Base-by-base conservation (phyloP, 2,797 vertebrate genomes). In the Oreochromis grahami region DNA sequence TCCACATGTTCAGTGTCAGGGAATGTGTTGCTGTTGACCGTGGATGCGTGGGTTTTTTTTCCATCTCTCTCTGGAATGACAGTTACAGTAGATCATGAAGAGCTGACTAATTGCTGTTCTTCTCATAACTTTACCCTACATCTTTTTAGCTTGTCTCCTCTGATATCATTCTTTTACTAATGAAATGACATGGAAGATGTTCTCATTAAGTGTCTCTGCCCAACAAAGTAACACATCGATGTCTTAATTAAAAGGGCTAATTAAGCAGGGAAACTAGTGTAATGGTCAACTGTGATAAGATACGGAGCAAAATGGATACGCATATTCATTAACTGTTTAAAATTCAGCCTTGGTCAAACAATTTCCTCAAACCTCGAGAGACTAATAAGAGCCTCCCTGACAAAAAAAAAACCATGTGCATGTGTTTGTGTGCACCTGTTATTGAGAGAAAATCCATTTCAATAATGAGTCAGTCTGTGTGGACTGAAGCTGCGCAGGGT, bases 211-310 rank as follows among this genome's bases (percentile, higher is more conserved):
- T 36, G 36, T 76, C 79, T 51, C 84, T 58, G 84, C 81, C 56
- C 48, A 50, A 60, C 55, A 81, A 85, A 91, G 87, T 81, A 85
- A 72, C 51, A 8, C 17, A n/a, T 6, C 2, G 2, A 72, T 38
- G 24, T 89, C 79, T 78, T 72, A 72, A 72, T 90, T 43, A 76
- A 79, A 82, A 68, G 52, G 70, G 74, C 81, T 83, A 84, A 87
- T 90, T 38, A 85, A 72, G 65, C 41, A 38, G 76, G 70, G 13
- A 32, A 41, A 82, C 78, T 38, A 8, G 19, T 63, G 24, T 72
- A 74, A 81, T 74, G 53, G 82, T 87, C 63, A 76, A 78, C 9
- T 34, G 48, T 15, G 76, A 84, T 63, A 19, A 50, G 13, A 82
- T 38, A 55, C 29, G 41, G 2, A 88, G 36, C 43, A 65, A 85